Base-by-base conservation (phyloP, 2,113 vertebrate species). In the Sylvietta virens region DNA sequence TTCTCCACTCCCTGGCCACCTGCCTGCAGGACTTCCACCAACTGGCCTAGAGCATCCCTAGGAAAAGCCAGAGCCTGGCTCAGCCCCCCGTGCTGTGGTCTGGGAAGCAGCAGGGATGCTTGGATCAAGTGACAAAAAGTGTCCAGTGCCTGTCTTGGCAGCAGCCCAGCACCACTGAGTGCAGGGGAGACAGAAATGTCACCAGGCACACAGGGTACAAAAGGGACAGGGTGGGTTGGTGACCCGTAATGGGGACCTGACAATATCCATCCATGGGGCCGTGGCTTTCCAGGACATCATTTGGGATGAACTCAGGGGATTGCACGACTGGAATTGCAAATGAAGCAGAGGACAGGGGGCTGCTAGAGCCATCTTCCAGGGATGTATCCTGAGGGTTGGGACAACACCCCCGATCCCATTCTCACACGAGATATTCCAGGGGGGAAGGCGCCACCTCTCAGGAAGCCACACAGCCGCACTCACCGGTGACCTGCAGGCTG, bases 401-500 rank as follows among this genome's bases (percentile, higher is more conserved):
- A 51, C 15, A 31, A 9, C 28, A 54, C 50, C 7, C 0, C 3
- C 4, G 28, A 28, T 22, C 31, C 13, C 37, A 26, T 2, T 2
- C 48, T 33, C 19, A 23, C 18, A 40, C 0, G 0, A 40, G 62
- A 35, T 11, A 31, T 18, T 15, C 16, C 2, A 0, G 7, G 4
- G 6, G 5, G 11, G 12, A 24, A 72, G 13, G 11, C 13, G 21
- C 4, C 57, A 33, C 9, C 30, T 23, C 47, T 39, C 4, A 10
- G 48, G 45, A n/a, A 40, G 2, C 4, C 4, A 0, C 4, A 0
- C 24, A 10, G 50, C 6, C 3, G 2, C 40, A 78, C 98, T 98
- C 96, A 98, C 98, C 98, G 3, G 97, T 94, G 88, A 98, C 98
- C 57, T 39, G 90, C 6, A 98, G 94, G 57, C 95, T 91, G 50